These are phyloP conservation scores for Amphipoea oculea DNA, from an alignment of 2,888 invertebrate species.

Conservation along the genomic window DNA sequence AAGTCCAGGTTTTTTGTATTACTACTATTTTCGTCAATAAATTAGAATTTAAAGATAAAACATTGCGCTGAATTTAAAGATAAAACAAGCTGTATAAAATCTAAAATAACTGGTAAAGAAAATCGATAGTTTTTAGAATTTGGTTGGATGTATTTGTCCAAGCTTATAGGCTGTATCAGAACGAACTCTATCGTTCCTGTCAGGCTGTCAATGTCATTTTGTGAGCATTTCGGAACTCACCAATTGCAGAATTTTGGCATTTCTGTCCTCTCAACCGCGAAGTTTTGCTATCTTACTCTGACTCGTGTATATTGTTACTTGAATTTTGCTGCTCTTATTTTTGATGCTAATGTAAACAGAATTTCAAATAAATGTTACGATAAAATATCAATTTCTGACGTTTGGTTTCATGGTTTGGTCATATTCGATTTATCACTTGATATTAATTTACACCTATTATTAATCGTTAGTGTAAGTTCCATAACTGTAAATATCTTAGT, in stretches of 20 bases:
- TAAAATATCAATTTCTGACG: conserved; percentile 33
- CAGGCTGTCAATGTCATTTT: conserved; percentile 35
- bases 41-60: neutral
- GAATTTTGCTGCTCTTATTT: conserved; percentile 26
- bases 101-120: neutral
- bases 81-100: neutral
- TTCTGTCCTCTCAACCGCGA: neutral
- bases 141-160: neutral
- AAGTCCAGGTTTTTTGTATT: neutral
- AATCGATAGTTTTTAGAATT: neutral
- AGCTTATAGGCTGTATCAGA: neutral
- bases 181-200: neutral
- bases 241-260: neutral
- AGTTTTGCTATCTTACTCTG: conserved; percentile 10
- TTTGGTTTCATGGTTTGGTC: conserved; percentile 28
- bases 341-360: conserved; percentile 27
- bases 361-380: neutral
- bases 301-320: neutral
- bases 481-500: conserved; percentile 10
- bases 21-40: neutral
- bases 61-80: fast-evolving
- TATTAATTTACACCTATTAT: conserved; percentile 65
- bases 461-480: conserved; percentile 33
- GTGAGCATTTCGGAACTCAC: neutral
- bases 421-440: conserved; percentile 56